phyloP scores from a whole-genome alignment of 1,140 invertebrate species.

The Drosophila watanabei region DNA sequence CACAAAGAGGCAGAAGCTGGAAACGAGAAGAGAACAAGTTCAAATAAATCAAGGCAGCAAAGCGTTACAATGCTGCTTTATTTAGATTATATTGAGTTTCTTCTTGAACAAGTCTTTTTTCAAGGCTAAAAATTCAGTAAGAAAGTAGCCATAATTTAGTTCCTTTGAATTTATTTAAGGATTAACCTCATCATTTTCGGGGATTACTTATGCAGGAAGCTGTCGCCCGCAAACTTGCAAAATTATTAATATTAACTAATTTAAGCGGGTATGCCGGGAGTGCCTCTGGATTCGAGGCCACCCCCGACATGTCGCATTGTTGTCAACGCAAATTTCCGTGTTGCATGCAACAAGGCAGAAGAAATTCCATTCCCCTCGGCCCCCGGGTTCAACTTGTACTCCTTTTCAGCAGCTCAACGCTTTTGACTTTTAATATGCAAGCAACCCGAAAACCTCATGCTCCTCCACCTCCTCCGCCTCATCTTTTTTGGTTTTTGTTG shows the following conservation, averaged over 20 bases:
- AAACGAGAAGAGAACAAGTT: conserved; percentile 9
- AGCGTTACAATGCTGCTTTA: conserved; percentile 5
- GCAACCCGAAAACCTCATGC: conserved; percentile 45
- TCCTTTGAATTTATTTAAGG: conserved; percentile 20
- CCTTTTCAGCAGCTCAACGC: conserved; percentile 60
- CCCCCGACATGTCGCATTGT: conserved; percentile 55
- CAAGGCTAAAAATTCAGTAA: not conserved
- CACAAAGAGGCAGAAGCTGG: conserved; percentile 5
- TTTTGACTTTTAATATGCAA: conserved; percentile 82
- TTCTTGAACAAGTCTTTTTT: not conserved
- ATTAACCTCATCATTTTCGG: conserved; percentile 17
- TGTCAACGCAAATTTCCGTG: conserved; percentile 73
- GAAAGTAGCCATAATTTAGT: not conserved
- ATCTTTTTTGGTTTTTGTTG: conserved; percentile 37
- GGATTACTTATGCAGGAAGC: conserved; percentile 46
- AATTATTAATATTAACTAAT: conserved; percentile 76
- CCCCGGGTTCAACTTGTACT: not conserved
- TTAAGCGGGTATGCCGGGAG: conserved; percentile 23
- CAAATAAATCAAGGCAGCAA: conserved; percentile 35
- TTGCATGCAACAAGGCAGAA: conserved; percentile 69
- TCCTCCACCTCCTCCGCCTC: not conserved
- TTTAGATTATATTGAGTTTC: not conserved
- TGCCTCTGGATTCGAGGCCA: conserved; percentile 19
- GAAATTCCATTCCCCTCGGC: conserved; percentile 4
- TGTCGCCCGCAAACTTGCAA: conserved; percentile 33